Evolutionary conservation across 2,113 vertebrate species (phyloP).

Genomic region (Podarcis raffonei): DNA sequence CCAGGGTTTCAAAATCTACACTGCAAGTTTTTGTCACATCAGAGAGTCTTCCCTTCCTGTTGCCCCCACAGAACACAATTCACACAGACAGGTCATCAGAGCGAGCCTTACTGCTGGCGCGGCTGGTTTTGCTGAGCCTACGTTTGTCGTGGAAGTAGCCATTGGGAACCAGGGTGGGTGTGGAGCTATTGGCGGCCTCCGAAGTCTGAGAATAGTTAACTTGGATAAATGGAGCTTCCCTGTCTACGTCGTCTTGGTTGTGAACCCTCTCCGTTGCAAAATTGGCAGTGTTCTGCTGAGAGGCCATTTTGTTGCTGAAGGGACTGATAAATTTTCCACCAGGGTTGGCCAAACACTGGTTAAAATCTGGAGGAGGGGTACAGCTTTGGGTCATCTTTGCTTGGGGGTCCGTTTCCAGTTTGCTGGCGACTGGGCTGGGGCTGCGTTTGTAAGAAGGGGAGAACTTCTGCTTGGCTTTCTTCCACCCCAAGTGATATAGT

Average conservation of each 20-base stretch:
- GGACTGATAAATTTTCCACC: constrained; percentile 79
- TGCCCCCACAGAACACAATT: background rate
- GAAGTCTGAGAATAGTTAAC: constrained; percentile 78
- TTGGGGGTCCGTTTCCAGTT: constrained; percentile 67
- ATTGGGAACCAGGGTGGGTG: constrained; percentile 56
- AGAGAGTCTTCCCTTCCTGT: constrained; percentile 1
- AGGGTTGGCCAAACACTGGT: constrained; percentile 81
- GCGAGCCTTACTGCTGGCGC: constrained; percentile 85
- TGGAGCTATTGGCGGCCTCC: constrained; percentile 69
- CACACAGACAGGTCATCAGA: constrained; percentile 91
- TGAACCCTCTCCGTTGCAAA: constrained; percentile 84
- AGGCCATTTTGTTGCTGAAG: constrained; percentile 87
- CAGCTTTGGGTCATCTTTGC: constrained; percentile 70
- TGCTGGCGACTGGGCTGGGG: constrained; percentile 19
- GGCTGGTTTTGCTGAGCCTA: constrained; percentile 88
- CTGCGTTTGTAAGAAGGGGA: constrained; percentile 45
- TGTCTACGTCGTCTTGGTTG: constrained; percentile 75
- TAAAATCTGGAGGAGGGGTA: constrained; percentile 91
- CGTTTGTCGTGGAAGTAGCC: constrained; percentile 84
- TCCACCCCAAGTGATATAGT: constrained; percentile 92
- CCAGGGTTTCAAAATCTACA: constrained; percentile 18
- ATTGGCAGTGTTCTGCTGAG: constrained; percentile 91
- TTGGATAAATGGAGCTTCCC: constrained; percentile 79
- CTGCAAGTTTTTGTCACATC: background rate
- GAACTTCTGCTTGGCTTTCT: constrained; percentile 74